Evolutionary conservation across 2,888 invertebrate species (phyloP), one percentile per base, ranked within the genome.

Genomic region (Fragum sueziense): DNA sequence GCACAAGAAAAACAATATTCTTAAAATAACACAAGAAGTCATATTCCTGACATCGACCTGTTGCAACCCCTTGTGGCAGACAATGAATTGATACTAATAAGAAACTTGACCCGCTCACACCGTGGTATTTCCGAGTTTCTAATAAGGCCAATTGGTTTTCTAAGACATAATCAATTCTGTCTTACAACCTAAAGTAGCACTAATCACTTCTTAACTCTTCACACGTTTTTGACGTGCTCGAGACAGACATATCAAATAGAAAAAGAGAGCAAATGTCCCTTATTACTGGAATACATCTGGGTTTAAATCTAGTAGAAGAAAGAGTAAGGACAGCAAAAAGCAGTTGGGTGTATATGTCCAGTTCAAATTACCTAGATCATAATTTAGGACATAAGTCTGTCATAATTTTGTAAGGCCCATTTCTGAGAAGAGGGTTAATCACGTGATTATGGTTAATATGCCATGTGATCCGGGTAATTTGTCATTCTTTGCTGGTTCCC

Each of bases 61-160:
- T 9, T 14, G 47, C 47, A n/a, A 47, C 47, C 47, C 47, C 47
- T 47, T 14, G 47, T 47, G 47, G n/a, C 47, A 47, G 47, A 47
- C 14, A 57, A 57, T 27, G 57, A 27, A 57, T 22, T 57, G 57
- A 11, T 14, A 25, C 57, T 72, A 51, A 14, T 68, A 76, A 76
- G 76, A 54, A 54, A 62, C 57, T 65, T 65, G 61, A 52, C 69
- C 61, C 69, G 52, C 70, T 67, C 70, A 54, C 51, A 37, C 11
- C 62, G 37, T 74, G 74, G 37, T 65, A 41, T 65, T 65, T 79
- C 79, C 59, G 6, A 65, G 41, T 22, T 52, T 54, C 73, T 76
- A 76, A 80, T 76, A 75, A 76, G 62, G 73, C 52, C 80, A 80
- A 80, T 80, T 76, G 74, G 69, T n/a, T 70, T 74, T 80, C 76